These are phyloP conservation scores for Acrocyrtus sp. DNA, from an alignment of 2,888 invertebrate species.

Conservation along the genomic window DNA sequence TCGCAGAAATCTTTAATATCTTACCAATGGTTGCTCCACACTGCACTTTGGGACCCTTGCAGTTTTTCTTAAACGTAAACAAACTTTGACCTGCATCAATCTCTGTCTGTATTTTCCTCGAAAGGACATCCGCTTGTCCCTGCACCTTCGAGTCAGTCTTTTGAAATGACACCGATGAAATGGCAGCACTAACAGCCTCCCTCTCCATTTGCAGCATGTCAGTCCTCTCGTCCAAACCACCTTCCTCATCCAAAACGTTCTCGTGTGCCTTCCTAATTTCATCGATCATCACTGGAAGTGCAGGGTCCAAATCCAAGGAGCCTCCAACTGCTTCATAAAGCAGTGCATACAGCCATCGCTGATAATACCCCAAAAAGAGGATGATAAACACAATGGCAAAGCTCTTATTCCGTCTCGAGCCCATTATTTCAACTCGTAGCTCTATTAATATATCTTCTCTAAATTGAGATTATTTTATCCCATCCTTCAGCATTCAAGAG, in stretches of 20 bases:
- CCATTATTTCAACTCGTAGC: slow-evolving; percentile 23
- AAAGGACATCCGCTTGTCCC: slow-evolving; percentile 4
- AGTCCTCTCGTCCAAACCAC: background rate
- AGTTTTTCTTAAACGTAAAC: background rate
- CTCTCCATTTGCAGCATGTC: slow-evolving; percentile 8
- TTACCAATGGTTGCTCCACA: slow-evolving; percentile 46
- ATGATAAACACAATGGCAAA: slow-evolving; percentile 45
- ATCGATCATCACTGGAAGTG: slow-evolving; percentile 27
- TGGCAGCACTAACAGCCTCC: background rate
- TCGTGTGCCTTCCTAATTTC: slow-evolving; percentile 9
- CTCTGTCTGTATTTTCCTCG: slow-evolving; percentile 24
- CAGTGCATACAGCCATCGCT: slow-evolving; percentile 36
- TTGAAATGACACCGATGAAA: slow-evolving; percentile 2
- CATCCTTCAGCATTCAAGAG: too few species aligned
- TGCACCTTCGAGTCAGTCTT: slow-evolving; percentile 19
- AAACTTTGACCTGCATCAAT: slow-evolving; percentile 13
- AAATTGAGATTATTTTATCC: too few species aligned
- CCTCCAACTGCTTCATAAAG: slow-evolving; percentile 40
- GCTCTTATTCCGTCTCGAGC: slow-evolving; percentile 24
- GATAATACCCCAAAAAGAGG: slow-evolving; percentile 49
- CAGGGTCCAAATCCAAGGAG: slow-evolving; percentile 28
- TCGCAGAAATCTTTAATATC: background rate
- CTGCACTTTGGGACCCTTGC: slow-evolving; percentile 26
- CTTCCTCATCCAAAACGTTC: background rate
- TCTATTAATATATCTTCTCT: too few species aligned